Percentiles rank a stretch among this genome's conserved stretches.
Evolutionary conservation across 2,113 vertebrate species (phyloP).

Genomic region (Psophia crepitans): DNA sequence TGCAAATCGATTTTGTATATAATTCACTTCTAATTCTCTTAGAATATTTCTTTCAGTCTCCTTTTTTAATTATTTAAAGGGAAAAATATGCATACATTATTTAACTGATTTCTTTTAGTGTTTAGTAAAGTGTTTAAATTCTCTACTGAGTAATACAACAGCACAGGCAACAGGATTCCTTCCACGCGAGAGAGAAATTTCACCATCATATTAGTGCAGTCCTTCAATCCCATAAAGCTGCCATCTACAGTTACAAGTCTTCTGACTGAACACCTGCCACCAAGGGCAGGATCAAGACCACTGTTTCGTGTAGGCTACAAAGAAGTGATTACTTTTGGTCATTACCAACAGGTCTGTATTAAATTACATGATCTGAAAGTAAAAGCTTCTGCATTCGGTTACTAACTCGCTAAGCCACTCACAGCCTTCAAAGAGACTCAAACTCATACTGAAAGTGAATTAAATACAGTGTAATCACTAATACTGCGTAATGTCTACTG

Average conservation of each 20-base stretch:
- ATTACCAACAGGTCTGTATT: conserved; percentile 37
- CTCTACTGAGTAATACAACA: not conserved
- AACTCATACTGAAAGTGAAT: conserved; percentile 50
- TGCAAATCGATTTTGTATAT: not conserved
- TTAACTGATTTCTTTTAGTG: conserved; percentile 3
- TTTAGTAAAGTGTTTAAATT: not conserved
- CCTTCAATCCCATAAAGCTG: conserved; percentile 1
- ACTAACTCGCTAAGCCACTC: conserved; percentile 46
- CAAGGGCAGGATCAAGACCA: not conserved
- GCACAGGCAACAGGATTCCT: not conserved
- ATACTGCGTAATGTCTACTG: conserved; percentile 45
- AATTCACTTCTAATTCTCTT: not conserved
- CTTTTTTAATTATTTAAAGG: not conserved
- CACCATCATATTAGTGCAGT: not conserved
- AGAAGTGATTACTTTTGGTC: conserved; percentile 47
- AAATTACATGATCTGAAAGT: conserved; percentile 16
- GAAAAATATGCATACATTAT: not conserved
- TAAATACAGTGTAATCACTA: conserved; percentile 51
- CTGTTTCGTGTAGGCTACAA: not conserved
- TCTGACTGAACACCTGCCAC: not conserved
- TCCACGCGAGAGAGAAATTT: not conserved
- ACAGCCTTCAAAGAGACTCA: conserved; percentile 43
- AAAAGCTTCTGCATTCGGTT: conserved; percentile 45
- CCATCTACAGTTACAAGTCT: not conserved
- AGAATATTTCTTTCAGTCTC: not conserved